phyloP scores from a whole-genome alignment of 1,140 invertebrate genomes.

The Pararge aegeria region DNA sequence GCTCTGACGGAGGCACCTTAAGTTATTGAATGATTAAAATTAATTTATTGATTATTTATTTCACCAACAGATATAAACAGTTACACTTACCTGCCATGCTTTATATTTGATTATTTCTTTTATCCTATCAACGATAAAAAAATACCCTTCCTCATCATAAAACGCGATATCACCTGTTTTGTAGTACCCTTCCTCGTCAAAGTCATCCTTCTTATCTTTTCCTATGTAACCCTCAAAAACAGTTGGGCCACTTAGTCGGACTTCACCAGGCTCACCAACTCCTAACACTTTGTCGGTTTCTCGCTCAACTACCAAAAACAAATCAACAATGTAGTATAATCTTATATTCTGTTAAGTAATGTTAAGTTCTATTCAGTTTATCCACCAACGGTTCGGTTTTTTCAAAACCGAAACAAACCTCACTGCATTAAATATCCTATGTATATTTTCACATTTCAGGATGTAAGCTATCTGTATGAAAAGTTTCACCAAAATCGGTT shows the following conservation, averaged over 20 bases:
- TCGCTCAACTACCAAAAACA: conserved; percentile 79
- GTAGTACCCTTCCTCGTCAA: conserved; percentile 82
- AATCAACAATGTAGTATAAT: neutral
- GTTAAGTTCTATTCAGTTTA: no score
- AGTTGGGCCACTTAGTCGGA: conserved; percentile 81
- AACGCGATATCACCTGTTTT: conserved; percentile 87
- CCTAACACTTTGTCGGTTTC: conserved; percentile 80
- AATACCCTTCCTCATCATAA: conserved; percentile 83
- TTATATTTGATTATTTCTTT: conserved; percentile 89
- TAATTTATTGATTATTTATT: neutral
- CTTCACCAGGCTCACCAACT: conserved; percentile 80
- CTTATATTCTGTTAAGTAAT: no score
- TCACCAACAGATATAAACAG: neutral
- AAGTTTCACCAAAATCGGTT: no score
- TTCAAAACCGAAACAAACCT: no score
- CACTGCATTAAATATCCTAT: no score
- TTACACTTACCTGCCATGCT: conserved; percentile 56
- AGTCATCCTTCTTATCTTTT: conserved; percentile 81
- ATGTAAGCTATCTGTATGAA: no score
- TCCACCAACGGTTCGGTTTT: no score
- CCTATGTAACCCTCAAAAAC: conserved; percentile 84
- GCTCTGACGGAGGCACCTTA: conserved; percentile 84
- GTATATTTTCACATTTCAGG: no score
- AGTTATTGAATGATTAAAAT: conserved; percentile 7
- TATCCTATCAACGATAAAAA: conserved; percentile 85